These are phyloP conservation scores for Corythoichthys intestinalis DNA, from an alignment of 2,113 vertebrate species.

Conservation along the genomic window DNA sequence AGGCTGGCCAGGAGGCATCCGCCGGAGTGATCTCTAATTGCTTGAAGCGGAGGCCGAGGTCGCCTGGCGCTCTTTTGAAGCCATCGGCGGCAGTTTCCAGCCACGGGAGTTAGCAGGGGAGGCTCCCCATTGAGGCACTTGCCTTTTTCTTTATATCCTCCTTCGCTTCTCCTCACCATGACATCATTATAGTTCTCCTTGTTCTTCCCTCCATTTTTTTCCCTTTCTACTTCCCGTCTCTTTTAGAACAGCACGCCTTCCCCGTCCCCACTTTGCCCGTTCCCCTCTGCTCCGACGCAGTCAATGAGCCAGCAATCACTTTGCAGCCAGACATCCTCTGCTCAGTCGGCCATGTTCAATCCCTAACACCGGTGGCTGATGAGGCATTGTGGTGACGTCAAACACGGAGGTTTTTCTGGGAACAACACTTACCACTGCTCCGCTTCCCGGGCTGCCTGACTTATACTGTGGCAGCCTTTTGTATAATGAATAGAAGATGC, in stretches of 20 bases:
- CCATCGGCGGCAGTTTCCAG: conserved; percentile 64
- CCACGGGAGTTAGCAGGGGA: conserved; percentile 65
- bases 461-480: conserved; percentile 53
- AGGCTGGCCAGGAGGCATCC: conserved; percentile 72
- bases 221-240: conserved; percentile 28
- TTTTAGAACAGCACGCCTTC: conserved; percentile 44
- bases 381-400: conserved; percentile 70
- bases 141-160: conserved; percentile 56
- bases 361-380: conserved; percentile 64
- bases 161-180: conserved; percentile 40
- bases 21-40: conserved; percentile 75
- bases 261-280: conserved; percentile 8
- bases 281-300: conserved; percentile 33
- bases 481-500: conserved; percentile 62
- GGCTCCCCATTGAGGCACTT: conserved; percentile 65
- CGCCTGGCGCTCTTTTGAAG: conserved; percentile 72
- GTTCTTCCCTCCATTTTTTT: conserved; percentile 25
- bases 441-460: conserved; percentile 58
- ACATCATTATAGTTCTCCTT: conserved; percentile 47
- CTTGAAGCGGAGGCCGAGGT: conserved; percentile 69
- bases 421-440: conserved; percentile 56
- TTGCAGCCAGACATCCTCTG: conserved; percentile 67
- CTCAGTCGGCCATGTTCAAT: conserved; percentile 68
- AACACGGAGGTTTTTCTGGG: conserved; percentile 45
- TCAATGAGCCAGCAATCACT: conserved; percentile 72